These are phyloP conservation scores for Nothocercus julius DNA, from an alignment of 2,113 vertebrate genomes.

Conservation along the genomic window DNA sequence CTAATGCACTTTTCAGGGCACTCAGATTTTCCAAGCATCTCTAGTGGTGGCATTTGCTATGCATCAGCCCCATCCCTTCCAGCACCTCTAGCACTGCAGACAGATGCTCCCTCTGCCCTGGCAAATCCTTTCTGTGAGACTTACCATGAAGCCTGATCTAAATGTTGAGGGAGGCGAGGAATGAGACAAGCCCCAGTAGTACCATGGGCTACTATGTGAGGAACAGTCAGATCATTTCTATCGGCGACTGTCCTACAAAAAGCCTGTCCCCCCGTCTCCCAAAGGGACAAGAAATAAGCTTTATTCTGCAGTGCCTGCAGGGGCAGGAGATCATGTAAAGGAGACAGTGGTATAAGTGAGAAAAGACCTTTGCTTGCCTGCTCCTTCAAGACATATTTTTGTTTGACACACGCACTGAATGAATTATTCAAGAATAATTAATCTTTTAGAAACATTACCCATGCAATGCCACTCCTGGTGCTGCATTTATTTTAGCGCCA, in stretches of 20 bases:
- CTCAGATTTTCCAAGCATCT: accelerated
- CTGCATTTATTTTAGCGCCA: not conserved
- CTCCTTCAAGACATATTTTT: not conserved
- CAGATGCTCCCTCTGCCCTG: not conserved
- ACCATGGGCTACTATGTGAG: not conserved
- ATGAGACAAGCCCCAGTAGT: not conserved
- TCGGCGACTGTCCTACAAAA: accelerated
- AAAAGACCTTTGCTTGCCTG: not conserved
- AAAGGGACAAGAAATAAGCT: not conserved
- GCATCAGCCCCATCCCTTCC: not conserved
- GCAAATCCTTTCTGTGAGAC: not conserved
- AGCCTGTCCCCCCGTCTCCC: not conserved
- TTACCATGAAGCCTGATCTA: not conserved
- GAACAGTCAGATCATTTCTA: not conserved
- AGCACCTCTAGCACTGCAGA: not conserved
- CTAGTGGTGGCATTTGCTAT: accelerated
- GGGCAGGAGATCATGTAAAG: not conserved
- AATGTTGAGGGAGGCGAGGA: not conserved
- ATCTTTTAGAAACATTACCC: not conserved
- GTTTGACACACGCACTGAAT: not conserved
- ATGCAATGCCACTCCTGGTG: not conserved
- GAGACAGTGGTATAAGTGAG: not conserved
- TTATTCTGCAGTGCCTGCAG: accelerated
- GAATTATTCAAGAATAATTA: not conserved
- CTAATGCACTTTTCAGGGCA: not conserved